Evolutionary conservation across 2,113 vertebrate genomes (phyloP).

Genomic region (Globicephala melas): DNA sequence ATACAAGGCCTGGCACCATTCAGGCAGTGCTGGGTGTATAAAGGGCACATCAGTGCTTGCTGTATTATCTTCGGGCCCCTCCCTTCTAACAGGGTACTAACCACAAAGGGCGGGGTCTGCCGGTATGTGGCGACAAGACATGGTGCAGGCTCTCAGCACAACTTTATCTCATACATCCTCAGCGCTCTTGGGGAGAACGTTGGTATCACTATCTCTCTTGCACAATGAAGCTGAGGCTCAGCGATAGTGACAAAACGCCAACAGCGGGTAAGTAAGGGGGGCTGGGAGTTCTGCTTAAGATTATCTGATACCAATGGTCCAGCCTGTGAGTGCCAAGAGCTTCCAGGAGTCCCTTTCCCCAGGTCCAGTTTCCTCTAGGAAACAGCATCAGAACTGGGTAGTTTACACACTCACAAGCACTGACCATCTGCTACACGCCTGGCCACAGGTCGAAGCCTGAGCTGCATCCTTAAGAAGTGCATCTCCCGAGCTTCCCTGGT

Average conservation of each 20-base stretch:
- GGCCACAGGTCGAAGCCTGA: background rate
- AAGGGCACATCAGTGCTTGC: background rate
- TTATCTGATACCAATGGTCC: background rate
- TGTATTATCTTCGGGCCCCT: background rate
- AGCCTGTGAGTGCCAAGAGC: background rate
- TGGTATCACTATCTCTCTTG: background rate
- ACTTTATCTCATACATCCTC: background rate
- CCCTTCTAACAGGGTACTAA: background rate
- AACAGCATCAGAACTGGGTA: background rate
- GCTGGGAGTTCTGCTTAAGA: background rate
- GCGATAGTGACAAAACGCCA: background rate
- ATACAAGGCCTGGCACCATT: background rate
- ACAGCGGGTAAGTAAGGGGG: background rate
- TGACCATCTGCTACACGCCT: background rate
- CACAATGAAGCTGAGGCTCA: background rate
- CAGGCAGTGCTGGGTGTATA: background rate
- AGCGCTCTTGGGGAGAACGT: fast-evolving
- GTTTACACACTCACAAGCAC: background rate
- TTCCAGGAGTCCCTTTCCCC: background rate
- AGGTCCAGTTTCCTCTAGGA: background rate
- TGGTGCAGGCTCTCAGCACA: background rate
- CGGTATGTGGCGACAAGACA: background rate
- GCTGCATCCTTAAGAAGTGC: background rate
- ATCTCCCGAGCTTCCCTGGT: background rate
- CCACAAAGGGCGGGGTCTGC: background rate